These are phyloP conservation scores for Elegia similella DNA, from an alignment of 2,888 invertebrate genomes.

Conservation along the genomic window DNA sequence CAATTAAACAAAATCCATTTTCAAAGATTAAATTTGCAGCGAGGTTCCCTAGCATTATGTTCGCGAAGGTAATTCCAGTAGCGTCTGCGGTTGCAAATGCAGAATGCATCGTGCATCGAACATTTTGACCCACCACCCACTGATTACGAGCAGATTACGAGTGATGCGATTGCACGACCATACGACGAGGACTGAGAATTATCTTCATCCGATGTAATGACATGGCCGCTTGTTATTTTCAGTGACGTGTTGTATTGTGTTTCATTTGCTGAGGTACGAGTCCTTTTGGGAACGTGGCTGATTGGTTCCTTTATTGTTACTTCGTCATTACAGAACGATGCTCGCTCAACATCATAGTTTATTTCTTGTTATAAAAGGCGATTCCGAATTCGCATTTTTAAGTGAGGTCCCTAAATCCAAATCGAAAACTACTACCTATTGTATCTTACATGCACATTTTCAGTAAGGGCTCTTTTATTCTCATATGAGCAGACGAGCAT, in stretches of 20 bases:
- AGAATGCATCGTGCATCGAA: slow-evolving; percentile 33
- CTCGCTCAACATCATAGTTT: too few relatives aligned
- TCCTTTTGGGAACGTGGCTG: too few relatives aligned
- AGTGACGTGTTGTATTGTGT: slow-evolving; percentile 39
- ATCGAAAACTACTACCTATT: too few relatives aligned
- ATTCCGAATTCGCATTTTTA: too few relatives aligned
- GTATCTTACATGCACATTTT: too few relatives aligned
- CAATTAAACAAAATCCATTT: slow-evolving; percentile 13
- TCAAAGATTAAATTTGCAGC: slow-evolving; percentile 25
- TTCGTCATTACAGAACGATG: too few relatives aligned
- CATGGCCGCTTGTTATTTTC: slow-evolving; percentile 44
- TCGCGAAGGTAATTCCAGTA: slow-evolving; percentile 39
- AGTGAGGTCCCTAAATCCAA: too few relatives aligned
- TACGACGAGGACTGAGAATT: slow-evolving; percentile 35
- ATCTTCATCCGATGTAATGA: slow-evolving; percentile 43
- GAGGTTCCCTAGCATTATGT: slow-evolving; percentile 27
- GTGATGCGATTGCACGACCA: slow-evolving; percentile 30
- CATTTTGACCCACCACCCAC: slow-evolving; percentile 39
- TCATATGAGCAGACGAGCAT: too few relatives aligned
- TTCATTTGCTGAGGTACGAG: too few relatives aligned
- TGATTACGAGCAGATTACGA: slow-evolving; percentile 58
- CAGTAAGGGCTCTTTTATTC: too few relatives aligned
- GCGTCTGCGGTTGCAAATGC: slow-evolving; percentile 37
- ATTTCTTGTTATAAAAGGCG: too few relatives aligned
- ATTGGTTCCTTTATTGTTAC: too few relatives aligned